Base-by-base conservation (phyloP, 1,140 invertebrate genomes). In the Sarcophaga bullata region DNA sequence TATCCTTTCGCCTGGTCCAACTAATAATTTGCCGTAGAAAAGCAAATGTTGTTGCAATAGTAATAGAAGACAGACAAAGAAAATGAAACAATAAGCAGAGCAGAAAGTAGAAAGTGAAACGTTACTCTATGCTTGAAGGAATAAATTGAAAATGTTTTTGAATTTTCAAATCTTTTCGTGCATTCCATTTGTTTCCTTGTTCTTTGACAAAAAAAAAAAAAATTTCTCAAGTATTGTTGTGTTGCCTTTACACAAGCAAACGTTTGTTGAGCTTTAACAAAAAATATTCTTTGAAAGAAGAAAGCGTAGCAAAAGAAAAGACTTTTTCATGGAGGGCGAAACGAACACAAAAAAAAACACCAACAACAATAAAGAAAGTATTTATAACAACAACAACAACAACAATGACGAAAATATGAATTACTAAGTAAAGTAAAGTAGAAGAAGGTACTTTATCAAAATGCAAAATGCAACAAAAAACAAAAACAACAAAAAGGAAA, bases 81-180 rank as follows among this genome's bases (percentile, higher is more conserved):
- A 58, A 58, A 13, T n/a, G 15, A 15, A 13, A n/a, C 10, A 58
- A 58, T n/a, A 13, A n/a, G 54, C 25, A 37, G 25, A 37, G 4
- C 25, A 37, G 54, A n/a, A n/a, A 58, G 13, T 13, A 58, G 54
- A 58, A 58, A 58, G 54, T 58, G 54, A 58, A 58, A 58, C 54
- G n/a, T 58, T 58, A 58, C 54, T 58, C 54, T 58, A n/a, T 7
- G 54, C 54, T 58, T 58, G 54, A n/a, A 58, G 15, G 54, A 13
- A 58, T 58, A 58, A 58, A 58, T 58, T 58, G 54, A 58, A 58
- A 58, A 58, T 58, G 54, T 37, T 37, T 37, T 37, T n/a, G 54
- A 58, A 58, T 58, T 58, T 58, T 58, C 54, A 58, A 58, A n/a
- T 58, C 54, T 58, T 58, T n/a, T 58, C 13, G 54, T 58, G 54